Percentiles rank a stretch among this genome's conserved stretches.
Evolutionary conservation across 2,113 vertebrate genomes (phyloP).

Genomic region (Conger conger): DNA sequence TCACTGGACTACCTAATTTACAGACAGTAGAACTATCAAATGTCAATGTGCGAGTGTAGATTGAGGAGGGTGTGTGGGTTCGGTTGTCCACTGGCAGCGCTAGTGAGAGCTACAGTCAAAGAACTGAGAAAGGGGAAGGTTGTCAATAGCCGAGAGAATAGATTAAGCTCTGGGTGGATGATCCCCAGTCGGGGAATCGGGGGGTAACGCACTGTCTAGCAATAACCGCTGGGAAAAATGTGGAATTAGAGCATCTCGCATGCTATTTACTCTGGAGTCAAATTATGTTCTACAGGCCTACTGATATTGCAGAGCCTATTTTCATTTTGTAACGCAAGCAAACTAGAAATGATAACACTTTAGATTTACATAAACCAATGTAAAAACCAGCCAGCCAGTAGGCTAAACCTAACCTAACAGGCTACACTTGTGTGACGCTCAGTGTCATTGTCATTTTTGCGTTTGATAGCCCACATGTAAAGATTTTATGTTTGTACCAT

Average conservation of each 20-base stretch:
- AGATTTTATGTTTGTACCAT: neutral
- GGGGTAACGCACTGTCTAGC: neutral
- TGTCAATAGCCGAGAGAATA: slow-evolving; percentile 38
- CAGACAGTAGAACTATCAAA: slow-evolving; percentile 68
- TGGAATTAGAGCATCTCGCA: neutral
- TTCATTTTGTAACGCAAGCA: too few species aligned
- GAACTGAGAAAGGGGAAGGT: slow-evolving; percentile 26
- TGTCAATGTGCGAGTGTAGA: slow-evolving; percentile 50
- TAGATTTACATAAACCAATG: too few species aligned
- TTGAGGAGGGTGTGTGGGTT: slow-evolving; percentile 59
- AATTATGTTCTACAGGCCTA: neutral
- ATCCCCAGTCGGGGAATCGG: neutral
- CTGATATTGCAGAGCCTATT: too few species aligned
- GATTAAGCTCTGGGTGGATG: slow-evolving; percentile 12
- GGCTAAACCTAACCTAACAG: too few species aligned
- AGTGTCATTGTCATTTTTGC: too few species aligned
- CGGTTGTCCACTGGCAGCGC: slow-evolving; percentile 67
- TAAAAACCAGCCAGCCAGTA: too few species aligned
- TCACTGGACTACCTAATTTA: slow-evolving; percentile 67
- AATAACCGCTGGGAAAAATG: neutral
- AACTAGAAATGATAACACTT: too few species aligned
- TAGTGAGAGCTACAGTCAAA: slow-evolving; percentile 58
- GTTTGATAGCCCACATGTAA: too few species aligned
- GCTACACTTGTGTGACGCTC: too few species aligned
- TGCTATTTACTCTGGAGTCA: neutral